These are phyloP conservation scores for Tenthredo notha DNA, from an alignment of 2,888 invertebrate genomes.

Conservation along the genomic window DNA sequence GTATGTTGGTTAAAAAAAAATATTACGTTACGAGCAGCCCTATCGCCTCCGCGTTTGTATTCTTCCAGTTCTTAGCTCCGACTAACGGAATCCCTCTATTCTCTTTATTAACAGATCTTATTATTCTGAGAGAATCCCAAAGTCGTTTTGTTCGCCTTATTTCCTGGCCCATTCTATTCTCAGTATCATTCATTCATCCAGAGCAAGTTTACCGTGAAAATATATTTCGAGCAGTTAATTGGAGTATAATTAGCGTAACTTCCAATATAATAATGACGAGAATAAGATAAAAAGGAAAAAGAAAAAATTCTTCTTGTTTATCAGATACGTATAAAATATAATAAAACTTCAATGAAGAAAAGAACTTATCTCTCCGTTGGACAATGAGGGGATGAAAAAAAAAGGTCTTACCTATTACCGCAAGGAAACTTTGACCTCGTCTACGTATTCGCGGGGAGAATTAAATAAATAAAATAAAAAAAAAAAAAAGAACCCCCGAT, in stretches of 20 bases:
- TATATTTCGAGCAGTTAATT: slow-evolving; percentile 39
- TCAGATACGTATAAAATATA: not conserved
- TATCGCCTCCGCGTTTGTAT: not conserved
- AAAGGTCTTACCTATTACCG: not conserved
- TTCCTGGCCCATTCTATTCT: slow-evolving; percentile 17
- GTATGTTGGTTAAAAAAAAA: no score
- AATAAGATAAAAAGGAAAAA: not conserved
- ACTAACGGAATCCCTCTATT: slow-evolving; percentile 11
- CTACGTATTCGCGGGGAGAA: not conserved
- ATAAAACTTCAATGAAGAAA: not conserved
- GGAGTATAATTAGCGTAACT: slow-evolving; percentile 38
- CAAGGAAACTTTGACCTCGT: not conserved
- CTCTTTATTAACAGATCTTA: slow-evolving; percentile 46
- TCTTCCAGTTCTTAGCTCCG: not conserved
- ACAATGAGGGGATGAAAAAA: not conserved
- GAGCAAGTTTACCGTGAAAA: slow-evolving; percentile 5
- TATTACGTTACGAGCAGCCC: not conserved
- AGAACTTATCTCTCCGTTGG: not conserved
- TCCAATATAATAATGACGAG: not conserved
- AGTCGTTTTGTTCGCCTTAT: slow-evolving; percentile 41
- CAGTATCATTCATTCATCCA: slow-evolving; percentile 32
- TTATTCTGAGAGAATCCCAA: slow-evolving; percentile 40
- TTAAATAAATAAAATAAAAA: not conserved
- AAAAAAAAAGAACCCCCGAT: not conserved
- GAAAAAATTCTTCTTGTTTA: not conserved